A percentile compares a stretch with the other conserved stretches of the same genome.
Evolutionary conservation across 2,888 invertebrate genomes (phyloP).

Genomic region (Dascillus cervinus): DNA sequence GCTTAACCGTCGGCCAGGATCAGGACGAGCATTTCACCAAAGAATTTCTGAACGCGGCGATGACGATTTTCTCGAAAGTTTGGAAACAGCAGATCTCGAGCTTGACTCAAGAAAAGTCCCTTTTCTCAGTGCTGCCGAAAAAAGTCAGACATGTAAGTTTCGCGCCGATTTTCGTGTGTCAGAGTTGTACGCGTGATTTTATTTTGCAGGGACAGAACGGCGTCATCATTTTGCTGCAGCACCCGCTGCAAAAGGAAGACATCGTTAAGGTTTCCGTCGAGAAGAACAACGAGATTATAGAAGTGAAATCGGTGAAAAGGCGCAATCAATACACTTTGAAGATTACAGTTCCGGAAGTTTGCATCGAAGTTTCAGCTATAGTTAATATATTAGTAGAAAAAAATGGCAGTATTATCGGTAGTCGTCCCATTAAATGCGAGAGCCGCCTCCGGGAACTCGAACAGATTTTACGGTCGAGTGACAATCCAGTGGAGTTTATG

Average conservation of each 20-base stretch:
- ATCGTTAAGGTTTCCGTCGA: slow-evolving; percentile 70
- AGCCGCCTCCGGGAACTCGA: slow-evolving; percentile 75
- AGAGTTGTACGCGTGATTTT: too few species aligned
- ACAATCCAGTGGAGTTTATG: slow-evolving; percentile 81
- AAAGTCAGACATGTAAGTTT: slow-evolving; percentile 68
- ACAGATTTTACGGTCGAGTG: slow-evolving; percentile 67
- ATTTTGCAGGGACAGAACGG: slow-evolving; percentile 67
- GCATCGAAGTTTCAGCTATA: slow-evolving; percentile 75
- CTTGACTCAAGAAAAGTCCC: slow-evolving; percentile 46
- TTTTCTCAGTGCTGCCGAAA: slow-evolving; percentile 66
- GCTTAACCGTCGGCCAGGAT: slow-evolving; percentile 67
- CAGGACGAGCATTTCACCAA: slow-evolving; percentile 80
- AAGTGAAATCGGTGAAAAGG: slow-evolving; percentile 66
- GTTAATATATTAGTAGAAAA: slow-evolving; percentile 75
- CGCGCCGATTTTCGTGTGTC: too few species aligned
- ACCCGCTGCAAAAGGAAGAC: slow-evolving; percentile 71
- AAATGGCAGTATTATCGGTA: slow-evolving; percentile 71
- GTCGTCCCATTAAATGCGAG: slow-evolving; percentile 82
- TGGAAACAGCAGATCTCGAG: slow-evolving; percentile 42
- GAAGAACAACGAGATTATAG: slow-evolving; percentile 66
- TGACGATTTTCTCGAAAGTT: slow-evolving; percentile 60
- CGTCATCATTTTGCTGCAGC: slow-evolving; percentile 69
- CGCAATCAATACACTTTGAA: slow-evolving; percentile 80
- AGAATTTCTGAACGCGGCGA: slow-evolving; percentile 74
- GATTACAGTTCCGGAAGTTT: slow-evolving; percentile 74